Evolutionary conservation across 2,888 invertebrate species (phyloP).

Genomic region (Nemoura dubitans): DNA sequence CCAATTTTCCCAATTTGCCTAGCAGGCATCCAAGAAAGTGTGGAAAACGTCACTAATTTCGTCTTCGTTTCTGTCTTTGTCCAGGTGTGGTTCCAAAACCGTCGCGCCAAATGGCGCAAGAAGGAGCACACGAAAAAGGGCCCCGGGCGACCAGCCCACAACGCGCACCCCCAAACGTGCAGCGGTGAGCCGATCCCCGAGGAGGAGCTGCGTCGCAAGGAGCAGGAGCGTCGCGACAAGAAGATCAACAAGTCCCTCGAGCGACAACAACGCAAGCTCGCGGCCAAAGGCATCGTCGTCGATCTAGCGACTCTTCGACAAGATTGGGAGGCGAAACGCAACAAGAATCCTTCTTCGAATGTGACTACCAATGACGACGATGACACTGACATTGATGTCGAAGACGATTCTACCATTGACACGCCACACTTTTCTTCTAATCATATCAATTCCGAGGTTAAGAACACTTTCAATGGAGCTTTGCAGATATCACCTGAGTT

Average conservation of each 20-base stretch:
- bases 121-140: conserved; percentile 99
- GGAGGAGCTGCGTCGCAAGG: conserved; percentile 84
- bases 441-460: neutral
- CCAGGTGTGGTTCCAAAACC: conserved; percentile 99
- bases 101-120: conserved; percentile 98
- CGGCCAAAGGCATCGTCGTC: conserved; percentile 80
- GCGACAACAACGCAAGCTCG: conserved; percentile 89
- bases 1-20: too few species aligned
- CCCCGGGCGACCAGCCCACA: conserved; percentile 97
- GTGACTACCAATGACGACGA: conserved; percentile 42
- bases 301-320: conserved; percentile 26
- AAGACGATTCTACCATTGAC: conserved; percentile 43
- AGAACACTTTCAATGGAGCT: neutral
- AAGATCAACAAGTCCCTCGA: conserved; percentile 92
- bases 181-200: conserved; percentile 97
- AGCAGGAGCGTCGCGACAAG: conserved; percentile 87
- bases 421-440: neutral
- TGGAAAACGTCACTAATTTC: neutral
- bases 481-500: neutral
- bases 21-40: too few species aligned
- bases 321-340: conserved; percentile 47
- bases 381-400: conserved; percentile 47
- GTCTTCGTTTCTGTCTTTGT: neutral
- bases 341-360: neutral
- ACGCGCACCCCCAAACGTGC: conserved; percentile 97